Base-by-base conservation (phyloP, 2,797 vertebrate genomes). In the Ctenosaura bakeri region DNA sequence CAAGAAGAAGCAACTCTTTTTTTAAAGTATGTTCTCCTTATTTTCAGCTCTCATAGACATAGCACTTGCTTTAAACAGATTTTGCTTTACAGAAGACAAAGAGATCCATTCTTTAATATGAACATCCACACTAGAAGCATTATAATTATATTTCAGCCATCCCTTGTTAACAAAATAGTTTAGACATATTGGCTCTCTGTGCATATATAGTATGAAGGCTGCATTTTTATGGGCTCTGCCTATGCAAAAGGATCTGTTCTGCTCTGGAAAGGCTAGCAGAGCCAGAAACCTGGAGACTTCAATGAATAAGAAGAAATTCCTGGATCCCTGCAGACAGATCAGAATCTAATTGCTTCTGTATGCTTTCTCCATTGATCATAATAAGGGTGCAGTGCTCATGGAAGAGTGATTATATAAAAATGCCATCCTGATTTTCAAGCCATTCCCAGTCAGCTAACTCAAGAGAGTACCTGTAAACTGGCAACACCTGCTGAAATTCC, bases 61-160 rank as follows among this genome's bases (percentile, higher is more conserved):
- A 20, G 7, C 14, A 18, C 35, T 22, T 91, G 85, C 90, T 92
- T 95, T 94, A 92, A 90, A 93, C 92, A 79, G 83, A 93, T 54
- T 87, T 88, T 92, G 35, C 91, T 95, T 92, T 89, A 88, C 93
- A 95, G 71, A 96, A 95, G 96, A 91, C 74, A 22, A 90, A 83
- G 94, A 86, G 56, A 9, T 87, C 93, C 88, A 88, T 83, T 0
- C 59, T 7, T 88, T 83, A 95, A 94, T 52, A 88, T 91, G 86
- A 88, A 93, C 94, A 94, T 46, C 92, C 88, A 91, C 88, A 64
- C 94, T 93, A 54, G 90, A 95, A 90, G 73, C 85, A 59, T 56
- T 87, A 54, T 87, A 92, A 89, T 76, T 56, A 91, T 93, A 94
- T 90, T 94, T 86, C 93, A 91, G 91, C 26, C 1, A 12, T 73